Conservation (phyloP, 2,113 vertebrate species). For the Eulacestoma nigropectus region DNA sequence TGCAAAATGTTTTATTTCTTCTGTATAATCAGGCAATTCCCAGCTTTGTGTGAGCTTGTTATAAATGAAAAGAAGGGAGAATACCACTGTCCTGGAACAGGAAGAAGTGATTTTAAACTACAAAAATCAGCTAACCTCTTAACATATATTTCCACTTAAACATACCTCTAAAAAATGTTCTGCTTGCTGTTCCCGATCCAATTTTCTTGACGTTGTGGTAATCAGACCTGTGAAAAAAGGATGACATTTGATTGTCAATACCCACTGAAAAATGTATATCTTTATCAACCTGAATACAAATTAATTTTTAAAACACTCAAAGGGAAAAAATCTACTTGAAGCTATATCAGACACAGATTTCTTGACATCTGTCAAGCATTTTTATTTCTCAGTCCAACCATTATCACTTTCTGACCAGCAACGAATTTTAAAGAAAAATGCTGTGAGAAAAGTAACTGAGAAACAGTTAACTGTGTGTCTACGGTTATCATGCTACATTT, state of each 20-base stretch:
- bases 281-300: background rate
- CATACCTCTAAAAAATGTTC: constrained; percentile 95
- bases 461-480: background rate
- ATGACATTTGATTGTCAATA: constrained; percentile 61
- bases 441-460: background rate
- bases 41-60: background rate
- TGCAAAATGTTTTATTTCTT: background rate
- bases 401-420: background rate
- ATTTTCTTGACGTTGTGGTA: constrained; percentile 89
- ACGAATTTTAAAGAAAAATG: constrained; percentile 12
- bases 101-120: background rate
- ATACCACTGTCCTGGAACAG: background rate
- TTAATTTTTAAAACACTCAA: background rate
- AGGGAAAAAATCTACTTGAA: background rate
- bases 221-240: constrained; percentile 84
- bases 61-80: background rate
- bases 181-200: constrained; percentile 93
- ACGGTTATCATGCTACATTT: background rate
- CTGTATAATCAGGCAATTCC: background rate
- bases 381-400: background rate
- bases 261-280: background rate
- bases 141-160: background rate
- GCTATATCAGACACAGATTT: background rate
- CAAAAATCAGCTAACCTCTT: background rate
- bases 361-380: background rate